Percentiles rank a stretch among this genome's conserved stretches.
Evolutionary conservation across 2,888 invertebrate species (phyloP).

Genomic region (Parapristionchus giblindavisi): DNA sequence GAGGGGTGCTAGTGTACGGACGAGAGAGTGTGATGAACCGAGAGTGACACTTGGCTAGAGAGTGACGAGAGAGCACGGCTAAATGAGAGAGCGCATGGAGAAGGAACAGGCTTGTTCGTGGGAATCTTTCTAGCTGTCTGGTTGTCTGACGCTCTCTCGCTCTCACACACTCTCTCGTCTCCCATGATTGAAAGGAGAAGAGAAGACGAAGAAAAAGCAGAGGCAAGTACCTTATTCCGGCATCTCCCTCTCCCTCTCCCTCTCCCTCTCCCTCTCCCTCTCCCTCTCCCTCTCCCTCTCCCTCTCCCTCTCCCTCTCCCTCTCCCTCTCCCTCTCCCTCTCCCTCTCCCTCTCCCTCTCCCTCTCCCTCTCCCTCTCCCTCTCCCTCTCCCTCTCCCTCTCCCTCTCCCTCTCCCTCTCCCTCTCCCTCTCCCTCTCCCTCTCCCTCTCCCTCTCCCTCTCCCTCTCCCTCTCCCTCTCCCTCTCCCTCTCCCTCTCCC

Average conservation of each 20-base stretch:
- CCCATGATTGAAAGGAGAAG: neutral
- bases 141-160: constrained; percentile 8
- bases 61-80: too few species aligned
- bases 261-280: neutral
- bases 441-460: neutral
- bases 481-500: constrained; percentile 3
- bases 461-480: constrained; percentile 5
- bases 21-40: neutral
- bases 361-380: constrained; percentile 4
- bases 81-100: too few species aligned
- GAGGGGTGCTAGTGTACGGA: neutral
- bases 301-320: neutral
- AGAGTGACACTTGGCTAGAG: too few species aligned
- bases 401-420: neutral
- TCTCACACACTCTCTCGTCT: constrained; percentile 15
- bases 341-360: neutral
- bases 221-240: neutral
- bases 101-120: too few species aligned
- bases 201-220: constrained; percentile 5
- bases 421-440: neutral
- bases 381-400: neutral
- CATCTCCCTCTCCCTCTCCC: neutral
- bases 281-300: neutral
- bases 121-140: neutral
- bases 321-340: neutral